Percentiles rank a stretch among this genome's conserved stretches.
phyloP scores from a whole-genome alignment of 2,797 vertebrate species.

The Pogonophryne albipinna region DNA sequence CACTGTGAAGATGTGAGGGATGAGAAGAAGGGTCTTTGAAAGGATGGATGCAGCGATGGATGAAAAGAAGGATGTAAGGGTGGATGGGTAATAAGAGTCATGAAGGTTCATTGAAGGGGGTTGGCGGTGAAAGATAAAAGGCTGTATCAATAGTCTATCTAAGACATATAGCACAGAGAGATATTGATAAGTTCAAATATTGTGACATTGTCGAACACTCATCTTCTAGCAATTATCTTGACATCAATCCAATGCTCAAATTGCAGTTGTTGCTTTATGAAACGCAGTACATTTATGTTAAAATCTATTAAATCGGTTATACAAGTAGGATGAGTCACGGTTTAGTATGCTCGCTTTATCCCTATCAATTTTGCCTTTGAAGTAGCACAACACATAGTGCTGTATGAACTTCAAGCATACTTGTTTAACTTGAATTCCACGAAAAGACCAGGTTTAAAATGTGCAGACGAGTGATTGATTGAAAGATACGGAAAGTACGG shows the following conservation, averaged over 20 bases:
- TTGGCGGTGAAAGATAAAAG: neutral
- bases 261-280: neutral
- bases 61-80: conserved; percentile 39
- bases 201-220: neutral
- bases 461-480: neutral
- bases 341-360: neutral
- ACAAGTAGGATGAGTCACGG: neutral
- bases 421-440: too few species aligned
- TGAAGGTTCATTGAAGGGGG: neutral
- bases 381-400: neutral
- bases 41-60: conserved; percentile 26
- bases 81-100: conserved; percentile 1
- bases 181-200: neutral
- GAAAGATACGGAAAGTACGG: neutral
- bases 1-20: conserved; percentile 2
- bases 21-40: conserved; percentile 3
- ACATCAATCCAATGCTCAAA: neutral
- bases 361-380: neutral
- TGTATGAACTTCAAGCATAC: too few species aligned
- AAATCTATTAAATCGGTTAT: too few species aligned
- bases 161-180: neutral
- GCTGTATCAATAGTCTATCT: neutral
- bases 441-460: neutral
- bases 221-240: neutral
- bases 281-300: neutral